Percentiles rank a stretch among this genome's conserved stretches.
These are phyloP conservation scores for Myotis planiceps DNA, from an alignment of 2,797 vertebrate species.

Conservation along the genomic window DNA sequence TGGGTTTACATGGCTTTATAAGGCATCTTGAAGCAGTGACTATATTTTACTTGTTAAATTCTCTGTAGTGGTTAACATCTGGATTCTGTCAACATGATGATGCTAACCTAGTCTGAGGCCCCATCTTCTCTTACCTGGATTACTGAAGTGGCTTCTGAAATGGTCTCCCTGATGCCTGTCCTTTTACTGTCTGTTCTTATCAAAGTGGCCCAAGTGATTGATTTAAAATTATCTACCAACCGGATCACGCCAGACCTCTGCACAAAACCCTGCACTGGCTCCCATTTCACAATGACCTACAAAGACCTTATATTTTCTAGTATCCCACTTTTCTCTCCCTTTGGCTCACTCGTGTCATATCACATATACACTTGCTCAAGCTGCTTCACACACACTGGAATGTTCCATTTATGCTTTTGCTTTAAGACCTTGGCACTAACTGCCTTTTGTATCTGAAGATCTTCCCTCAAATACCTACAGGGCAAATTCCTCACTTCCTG, in stretches of 20 bases:
- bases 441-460: neutral
- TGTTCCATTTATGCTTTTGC: neutral
- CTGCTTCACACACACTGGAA: neutral
- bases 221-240: neutral
- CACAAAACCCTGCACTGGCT: neutral
- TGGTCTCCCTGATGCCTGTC: neutral
- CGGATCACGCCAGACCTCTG: neutral
- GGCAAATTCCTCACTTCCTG: neutral
- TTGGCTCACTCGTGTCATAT: neutral
- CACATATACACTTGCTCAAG: neutral
- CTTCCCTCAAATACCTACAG: neutral
- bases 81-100: neutral
- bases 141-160: neutral
- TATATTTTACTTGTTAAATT: neutral
- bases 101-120: neutral
- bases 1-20: neutral
- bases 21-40: neutral
- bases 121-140: neutral
- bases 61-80: fast-evolving
- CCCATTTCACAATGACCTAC: neutral
- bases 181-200: neutral
- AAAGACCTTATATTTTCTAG: neutral
- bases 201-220: neutral
- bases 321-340: neutral
- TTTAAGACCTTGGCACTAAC: neutral